A percentile compares a stretch with the other conserved stretches of the same genome.
Evolutionary conservation across 2,888 invertebrate genomes (phyloP).

Genomic region (Sminthurides aquaticus): DNA sequence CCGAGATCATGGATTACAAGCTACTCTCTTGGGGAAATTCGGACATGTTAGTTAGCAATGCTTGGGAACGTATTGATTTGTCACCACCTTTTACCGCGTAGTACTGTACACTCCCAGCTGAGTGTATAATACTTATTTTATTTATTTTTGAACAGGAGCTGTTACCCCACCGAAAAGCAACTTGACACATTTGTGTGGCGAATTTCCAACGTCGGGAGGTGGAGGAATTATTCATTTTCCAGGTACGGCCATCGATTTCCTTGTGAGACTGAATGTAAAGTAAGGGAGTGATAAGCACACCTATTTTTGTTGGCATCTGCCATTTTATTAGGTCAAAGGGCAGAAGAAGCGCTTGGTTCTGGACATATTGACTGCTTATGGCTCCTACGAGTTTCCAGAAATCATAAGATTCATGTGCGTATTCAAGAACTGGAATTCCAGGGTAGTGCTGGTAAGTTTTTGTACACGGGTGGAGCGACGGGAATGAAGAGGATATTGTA

Average conservation of each 20-base stretch:
- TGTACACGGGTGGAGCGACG: no score
- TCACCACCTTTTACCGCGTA: no score
- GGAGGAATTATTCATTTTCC: slow-evolving; percentile 48
- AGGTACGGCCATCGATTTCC: slow-evolving; percentile 29
- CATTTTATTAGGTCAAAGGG: background rate
- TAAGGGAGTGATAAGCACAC: no score
- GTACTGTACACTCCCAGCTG: no score
- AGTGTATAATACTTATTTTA: no score
- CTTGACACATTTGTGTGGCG: slow-evolving; percentile 6
- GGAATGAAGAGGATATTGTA: background rate
- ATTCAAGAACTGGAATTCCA: slow-evolving; percentile 48
- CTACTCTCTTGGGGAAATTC: no score
- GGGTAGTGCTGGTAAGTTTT: slow-evolving; percentile 45
- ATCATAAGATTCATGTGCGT: slow-evolving; percentile 47
- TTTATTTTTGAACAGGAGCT: no score
- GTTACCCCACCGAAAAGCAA: background rate
- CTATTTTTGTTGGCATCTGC: no score
- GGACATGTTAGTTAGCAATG: no score
- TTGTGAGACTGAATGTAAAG: background rate
- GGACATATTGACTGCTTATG: slow-evolving; percentile 48
- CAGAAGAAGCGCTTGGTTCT: slow-evolving; percentile 5
- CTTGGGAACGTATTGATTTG: no score
- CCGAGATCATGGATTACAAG: no score
- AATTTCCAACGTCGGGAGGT: slow-evolving; percentile 37
- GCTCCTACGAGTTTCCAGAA: slow-evolving; percentile 48